Percentiles rank a stretch among this genome's conserved stretches.
Evolutionary conservation across 2,888 invertebrate genomes (phyloP).

Genomic region (Epistrophe eligans): DNA sequence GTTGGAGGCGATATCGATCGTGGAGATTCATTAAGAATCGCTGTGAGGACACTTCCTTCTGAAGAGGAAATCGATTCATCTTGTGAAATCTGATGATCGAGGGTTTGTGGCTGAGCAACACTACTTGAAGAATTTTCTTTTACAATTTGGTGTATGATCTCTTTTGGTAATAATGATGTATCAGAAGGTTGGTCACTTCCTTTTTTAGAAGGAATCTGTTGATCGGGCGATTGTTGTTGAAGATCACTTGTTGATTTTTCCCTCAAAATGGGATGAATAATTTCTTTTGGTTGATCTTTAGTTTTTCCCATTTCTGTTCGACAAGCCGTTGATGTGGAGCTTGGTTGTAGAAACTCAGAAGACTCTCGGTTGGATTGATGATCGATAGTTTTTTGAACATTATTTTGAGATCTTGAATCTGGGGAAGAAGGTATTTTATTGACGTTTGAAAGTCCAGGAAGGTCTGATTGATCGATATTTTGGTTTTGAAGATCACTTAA

Average conservation of each 20-base stretch:
- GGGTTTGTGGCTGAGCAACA: neutral
- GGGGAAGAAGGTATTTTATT: too few relatives aligned
- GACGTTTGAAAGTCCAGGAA: neutral
- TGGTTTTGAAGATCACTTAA: neutral
- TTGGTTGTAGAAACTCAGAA: neutral
- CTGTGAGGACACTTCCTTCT: conserved; percentile 46
- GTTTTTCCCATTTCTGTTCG: neutral
- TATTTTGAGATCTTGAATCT: neutral
- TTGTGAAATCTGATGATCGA: conserved; percentile 27
- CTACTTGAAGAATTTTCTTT: conserved; percentile 5
- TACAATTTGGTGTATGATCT: neutral
- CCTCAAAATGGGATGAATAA: conserved; percentile 69
- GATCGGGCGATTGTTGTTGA: neutral
- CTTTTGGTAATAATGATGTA: neutral
- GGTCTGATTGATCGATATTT: neutral
- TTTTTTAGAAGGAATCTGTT: neutral
- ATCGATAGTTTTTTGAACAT: neutral
- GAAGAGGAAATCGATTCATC: conserved; percentile 56
- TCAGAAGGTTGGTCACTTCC: neutral
- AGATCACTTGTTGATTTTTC: neutral
- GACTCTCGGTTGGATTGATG: neutral
- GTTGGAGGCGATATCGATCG: conserved; percentile 17
- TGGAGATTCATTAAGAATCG: conserved; percentile 41
- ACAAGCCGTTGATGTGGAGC: neutral
- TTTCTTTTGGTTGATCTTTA: conserved; percentile 77